Conservation (phyloP, 2,113 vertebrate species). For the Mormyrus iriodes region DNA sequence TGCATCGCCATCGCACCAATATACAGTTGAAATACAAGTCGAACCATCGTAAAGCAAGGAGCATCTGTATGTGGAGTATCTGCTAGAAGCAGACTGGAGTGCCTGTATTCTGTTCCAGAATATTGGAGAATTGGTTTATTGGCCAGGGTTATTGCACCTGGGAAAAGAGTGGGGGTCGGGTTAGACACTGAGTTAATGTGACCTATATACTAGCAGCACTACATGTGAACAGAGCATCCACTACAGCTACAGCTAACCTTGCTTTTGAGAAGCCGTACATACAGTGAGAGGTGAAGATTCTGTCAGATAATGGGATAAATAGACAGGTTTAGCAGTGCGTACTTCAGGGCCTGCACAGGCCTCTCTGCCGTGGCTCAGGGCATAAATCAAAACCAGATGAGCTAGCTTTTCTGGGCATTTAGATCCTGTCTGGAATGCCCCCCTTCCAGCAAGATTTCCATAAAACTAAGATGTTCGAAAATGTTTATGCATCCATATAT, state of each 20-base stretch:
- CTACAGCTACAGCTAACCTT: not conserved
- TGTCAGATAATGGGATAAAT: not conserved
- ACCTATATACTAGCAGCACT: not conserved
- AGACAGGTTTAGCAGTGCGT: not conserved
- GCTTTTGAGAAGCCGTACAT: not conserved
- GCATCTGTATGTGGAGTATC: not conserved
- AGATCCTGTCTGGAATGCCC: not conserved
- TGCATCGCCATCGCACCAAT: not conserved
- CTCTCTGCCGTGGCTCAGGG: not conserved
- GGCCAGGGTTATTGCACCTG: not conserved
- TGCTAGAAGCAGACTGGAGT: not conserved
- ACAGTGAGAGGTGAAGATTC: not conserved
- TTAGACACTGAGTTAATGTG: not conserved
- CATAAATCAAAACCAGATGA: not conserved
- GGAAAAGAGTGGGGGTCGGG: not conserved
- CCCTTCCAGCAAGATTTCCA: not conserved
- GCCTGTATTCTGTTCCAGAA: not conserved
- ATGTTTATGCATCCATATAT: slow-evolving; percentile 9
- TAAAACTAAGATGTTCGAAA: slow-evolving; percentile 11
- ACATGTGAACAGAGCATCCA: not conserved
- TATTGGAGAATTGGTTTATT: not conserved
- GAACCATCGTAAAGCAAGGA: not conserved
- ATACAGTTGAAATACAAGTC: not conserved
- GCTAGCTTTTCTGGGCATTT: not conserved
- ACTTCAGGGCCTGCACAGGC: not conserved